phyloP scores from a whole-genome alignment of 2,888 invertebrate genomes.

The Dione juno region DNA sequence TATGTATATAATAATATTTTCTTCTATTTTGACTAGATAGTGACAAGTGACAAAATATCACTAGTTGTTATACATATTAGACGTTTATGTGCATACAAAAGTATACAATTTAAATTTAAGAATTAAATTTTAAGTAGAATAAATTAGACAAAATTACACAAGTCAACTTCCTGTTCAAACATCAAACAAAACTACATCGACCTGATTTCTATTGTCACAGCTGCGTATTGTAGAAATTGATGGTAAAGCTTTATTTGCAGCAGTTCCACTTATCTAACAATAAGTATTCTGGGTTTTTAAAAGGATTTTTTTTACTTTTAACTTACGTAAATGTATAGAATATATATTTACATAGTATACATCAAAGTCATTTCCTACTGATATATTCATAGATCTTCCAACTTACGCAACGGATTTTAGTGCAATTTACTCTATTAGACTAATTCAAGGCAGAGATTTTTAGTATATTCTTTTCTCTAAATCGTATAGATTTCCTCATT shows the following conservation, averaged over 20 bases:
- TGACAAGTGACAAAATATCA: too few relatives aligned
- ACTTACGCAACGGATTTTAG: too few relatives aligned
- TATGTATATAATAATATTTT: too few relatives aligned
- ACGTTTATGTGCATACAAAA: not conserved
- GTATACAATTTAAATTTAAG: not conserved
- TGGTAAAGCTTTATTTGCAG: not conserved
- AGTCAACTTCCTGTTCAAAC: not conserved
- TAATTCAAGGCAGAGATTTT: too few relatives aligned
- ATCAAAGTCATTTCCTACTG: not conserved
- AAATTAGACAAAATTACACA: slow-evolving; percentile 15
- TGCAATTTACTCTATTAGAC: too few relatives aligned
- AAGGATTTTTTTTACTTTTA: not conserved
- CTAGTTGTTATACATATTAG: not conserved
- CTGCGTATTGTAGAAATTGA: slow-evolving; percentile 11
- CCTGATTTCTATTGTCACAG: slow-evolving; percentile 20
- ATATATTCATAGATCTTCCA: too few relatives aligned
- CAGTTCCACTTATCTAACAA: not conserved
- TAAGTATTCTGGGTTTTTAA: not conserved
- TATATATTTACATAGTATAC: not conserved
- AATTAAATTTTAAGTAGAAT: not conserved
- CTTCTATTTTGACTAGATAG: too few relatives aligned
- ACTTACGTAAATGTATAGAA: not conserved
- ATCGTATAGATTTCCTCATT: too few relatives aligned
- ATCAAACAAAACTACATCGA: slow-evolving; percentile 9
- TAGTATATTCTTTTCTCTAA: too few relatives aligned